Evolutionary conservation across 2,113 vertebrate genomes (phyloP).

Genomic region (Eptatretus burgeri): DNA sequence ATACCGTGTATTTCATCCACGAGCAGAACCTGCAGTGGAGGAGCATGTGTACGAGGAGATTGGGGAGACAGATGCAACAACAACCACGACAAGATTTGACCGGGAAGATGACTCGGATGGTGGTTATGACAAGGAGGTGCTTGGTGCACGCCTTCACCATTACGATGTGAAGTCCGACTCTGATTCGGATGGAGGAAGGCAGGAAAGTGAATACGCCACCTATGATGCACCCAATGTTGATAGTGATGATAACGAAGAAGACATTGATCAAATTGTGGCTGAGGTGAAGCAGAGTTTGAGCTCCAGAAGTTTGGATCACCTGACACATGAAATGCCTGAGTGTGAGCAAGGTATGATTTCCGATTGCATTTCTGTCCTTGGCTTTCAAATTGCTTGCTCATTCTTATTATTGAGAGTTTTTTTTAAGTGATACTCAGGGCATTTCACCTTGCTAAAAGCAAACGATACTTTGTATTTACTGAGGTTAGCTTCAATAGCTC

Average conservation of each 20-base stretch:
- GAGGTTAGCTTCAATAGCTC: too few relatives aligned
- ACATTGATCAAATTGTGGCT: slow-evolving; percentile 6
- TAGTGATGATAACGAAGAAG: not conserved
- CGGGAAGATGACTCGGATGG: not conserved
- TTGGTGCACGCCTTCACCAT: slow-evolving; percentile 4
- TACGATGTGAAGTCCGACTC: slow-evolving; percentile 5
- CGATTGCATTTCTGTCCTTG: too few relatives aligned
- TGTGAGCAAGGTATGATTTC: not conserved
- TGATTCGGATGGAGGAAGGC: not conserved
- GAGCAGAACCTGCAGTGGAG: not conserved
- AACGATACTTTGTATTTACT: too few relatives aligned
- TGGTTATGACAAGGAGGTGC: slow-evolving; percentile 3
- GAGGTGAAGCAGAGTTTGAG: slow-evolving; percentile 5
- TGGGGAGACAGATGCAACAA: not conserved
- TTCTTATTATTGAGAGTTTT: too few relatives aligned
- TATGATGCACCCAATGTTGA: not conserved
- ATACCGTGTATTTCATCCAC: slow-evolving; percentile 3
- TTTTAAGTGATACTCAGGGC: too few relatives aligned
- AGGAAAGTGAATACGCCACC: not conserved
- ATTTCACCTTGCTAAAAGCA: too few relatives aligned
- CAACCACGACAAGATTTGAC: not conserved
- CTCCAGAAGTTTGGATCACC: slow-evolving; percentile 3
- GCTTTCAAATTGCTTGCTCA: too few relatives aligned
- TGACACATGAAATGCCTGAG: slow-evolving; percentile 5
- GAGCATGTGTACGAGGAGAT: slow-evolving; percentile 6